Evolutionary conservation across 2,113 vertebrate genomes (phyloP).

Genomic region (Leptosomus discolor): DNA sequence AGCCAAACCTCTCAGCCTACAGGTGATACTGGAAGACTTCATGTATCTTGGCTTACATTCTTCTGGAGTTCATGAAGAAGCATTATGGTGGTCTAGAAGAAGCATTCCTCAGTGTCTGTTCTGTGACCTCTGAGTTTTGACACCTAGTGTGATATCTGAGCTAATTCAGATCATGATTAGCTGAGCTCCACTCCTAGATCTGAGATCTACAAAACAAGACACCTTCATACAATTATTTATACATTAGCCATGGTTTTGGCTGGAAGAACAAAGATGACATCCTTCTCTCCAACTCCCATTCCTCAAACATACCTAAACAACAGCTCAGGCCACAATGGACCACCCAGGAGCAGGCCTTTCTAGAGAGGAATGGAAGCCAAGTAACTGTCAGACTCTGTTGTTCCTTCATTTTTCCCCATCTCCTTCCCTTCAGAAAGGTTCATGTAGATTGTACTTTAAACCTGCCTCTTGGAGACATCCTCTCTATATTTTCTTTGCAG

Average conservation of each 20-base stretch:
- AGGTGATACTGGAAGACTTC: neutral
- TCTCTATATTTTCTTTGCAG: neutral
- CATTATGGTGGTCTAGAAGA: neutral
- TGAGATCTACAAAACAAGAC: neutral
- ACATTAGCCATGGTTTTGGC: neutral
- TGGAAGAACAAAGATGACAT: conserved; percentile 18
- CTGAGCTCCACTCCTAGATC: neutral
- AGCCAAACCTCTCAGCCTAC: neutral
- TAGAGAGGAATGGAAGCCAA: neutral
- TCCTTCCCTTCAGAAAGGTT: neutral
- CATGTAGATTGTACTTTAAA: neutral
- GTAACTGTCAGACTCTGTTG: neutral
- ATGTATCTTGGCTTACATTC: neutral
- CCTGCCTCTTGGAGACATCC: neutral
- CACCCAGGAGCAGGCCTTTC: neutral
- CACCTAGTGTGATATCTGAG: neutral
- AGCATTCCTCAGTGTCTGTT: neutral
- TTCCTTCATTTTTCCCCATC: neutral
- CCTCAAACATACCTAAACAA: neutral
- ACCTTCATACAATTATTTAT: neutral
- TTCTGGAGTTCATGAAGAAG: neutral
- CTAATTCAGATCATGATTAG: neutral
- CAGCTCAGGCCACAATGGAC: neutral
- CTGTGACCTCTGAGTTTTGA: neutral
- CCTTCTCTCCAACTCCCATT: neutral